Evolutionary conservation across 1,140 invertebrate genomes (phyloP), one percentile per base, ranked within the genome.

Genomic region (Drosophila varians): DNA sequence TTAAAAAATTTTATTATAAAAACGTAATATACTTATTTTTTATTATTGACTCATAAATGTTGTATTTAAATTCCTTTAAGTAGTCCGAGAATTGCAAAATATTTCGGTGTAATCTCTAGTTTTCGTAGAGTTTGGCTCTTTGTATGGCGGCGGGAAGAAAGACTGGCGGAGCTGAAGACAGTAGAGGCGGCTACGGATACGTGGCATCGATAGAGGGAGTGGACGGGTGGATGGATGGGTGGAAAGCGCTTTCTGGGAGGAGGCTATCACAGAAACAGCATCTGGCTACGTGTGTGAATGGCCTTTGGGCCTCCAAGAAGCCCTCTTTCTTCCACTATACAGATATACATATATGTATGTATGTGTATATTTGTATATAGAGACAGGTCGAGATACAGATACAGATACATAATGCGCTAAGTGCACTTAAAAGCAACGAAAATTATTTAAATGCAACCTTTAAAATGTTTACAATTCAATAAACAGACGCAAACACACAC

Each of bases 391-490:
- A 54, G 25, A 34, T 45, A 46, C 23, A 62, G 14, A 43, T 34
- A 21, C 61, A 11, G 38, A 42, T 12, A 49, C 14, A 48, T 12
- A 40, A 40, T 18, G 25, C 23, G 43, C 64, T 51, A 70, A 74
- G 68, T 71, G 56, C 66, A 74, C 51, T 73, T 74, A 64, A 72
- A 31, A 36, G 51, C 46, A 69, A 66, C 53, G 40, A 42, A 71
- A 61, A 62, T 68, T 84, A 86, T 84, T 84, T 80, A 86, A 84
- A 86, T 84, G 80, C 80, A 76, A 73, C 80, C 66, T 84, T 84
- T 86, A 84, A 66, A 80, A 86, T 79, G 80, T 84, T 84, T 84
- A 84, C 80, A 86, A 79, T 84, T 86, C 80, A 84, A 84, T 84
- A 84, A 84, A 84, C 79, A 84, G 54, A 68, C 61, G 60, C 55